Evolutionary conservation across 2,113 vertebrate species (phyloP).

Genomic region (Spermophilus dauricus): DNA sequence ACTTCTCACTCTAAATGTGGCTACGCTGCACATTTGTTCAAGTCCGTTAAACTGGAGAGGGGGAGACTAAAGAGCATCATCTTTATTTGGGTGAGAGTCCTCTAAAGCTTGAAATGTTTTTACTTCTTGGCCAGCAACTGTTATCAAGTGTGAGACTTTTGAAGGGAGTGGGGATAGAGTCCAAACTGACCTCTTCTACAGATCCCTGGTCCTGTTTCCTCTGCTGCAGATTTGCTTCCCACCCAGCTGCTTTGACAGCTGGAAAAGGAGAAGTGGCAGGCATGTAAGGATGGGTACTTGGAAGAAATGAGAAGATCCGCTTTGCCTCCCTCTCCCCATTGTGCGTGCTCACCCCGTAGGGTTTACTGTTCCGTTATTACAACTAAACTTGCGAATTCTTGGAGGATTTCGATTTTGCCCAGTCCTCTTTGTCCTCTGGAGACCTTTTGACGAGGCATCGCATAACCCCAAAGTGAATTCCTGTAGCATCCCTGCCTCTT

Average conservation of each 20-base stretch:
- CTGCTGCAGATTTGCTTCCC: slow-evolving; percentile 45
- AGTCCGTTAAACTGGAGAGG: slow-evolving; percentile 71
- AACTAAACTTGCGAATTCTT: slow-evolving; percentile 45
- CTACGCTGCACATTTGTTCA: slow-evolving; percentile 79
- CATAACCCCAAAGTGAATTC: slow-evolving; percentile 59
- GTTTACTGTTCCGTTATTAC: slow-evolving; percentile 11
- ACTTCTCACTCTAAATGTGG: slow-evolving; percentile 87
- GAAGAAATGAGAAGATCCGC: not conserved
- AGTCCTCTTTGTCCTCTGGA: slow-evolving; percentile 75
- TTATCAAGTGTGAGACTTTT: not conserved
- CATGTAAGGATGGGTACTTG: not conserved
- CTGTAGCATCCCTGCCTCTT: slow-evolving; percentile 9
- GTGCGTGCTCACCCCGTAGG: not conserved
- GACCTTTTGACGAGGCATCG: slow-evolving; percentile 38
- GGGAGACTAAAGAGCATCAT: not conserved
- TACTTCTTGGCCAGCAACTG: not conserved
- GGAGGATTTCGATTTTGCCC: slow-evolving; percentile 48
- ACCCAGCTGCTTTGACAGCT: slow-evolving; percentile 58
- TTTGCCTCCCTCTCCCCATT: not conserved
- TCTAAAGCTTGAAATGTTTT: not conserved
- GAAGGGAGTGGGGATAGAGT: not conserved
- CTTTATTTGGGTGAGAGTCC: not conserved
- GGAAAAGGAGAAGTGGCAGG: not conserved
- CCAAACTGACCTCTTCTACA: slow-evolving; percentile 74
- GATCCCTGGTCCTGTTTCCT: slow-evolving; percentile 32